Conservation (phyloP, 2,113 vertebrate species). For the Lampris incognitus region DNA sequence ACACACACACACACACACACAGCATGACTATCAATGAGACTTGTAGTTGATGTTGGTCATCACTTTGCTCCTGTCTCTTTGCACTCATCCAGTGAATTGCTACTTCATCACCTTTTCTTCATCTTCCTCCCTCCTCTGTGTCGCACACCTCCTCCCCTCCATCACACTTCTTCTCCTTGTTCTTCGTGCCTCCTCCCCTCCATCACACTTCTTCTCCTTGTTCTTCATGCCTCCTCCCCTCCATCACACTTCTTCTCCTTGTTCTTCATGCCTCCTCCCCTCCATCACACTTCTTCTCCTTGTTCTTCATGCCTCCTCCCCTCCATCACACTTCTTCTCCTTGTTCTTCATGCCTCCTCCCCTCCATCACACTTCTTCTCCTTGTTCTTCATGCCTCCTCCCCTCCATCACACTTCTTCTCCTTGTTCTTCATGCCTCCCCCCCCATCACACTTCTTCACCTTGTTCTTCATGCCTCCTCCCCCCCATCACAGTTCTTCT, state of each 20-base stretch:
- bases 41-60: conserved; percentile 49
- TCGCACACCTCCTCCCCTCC: neutral
- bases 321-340: too few relatives aligned
- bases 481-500: too few relatives aligned
- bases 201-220: neutral
- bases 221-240: neutral
- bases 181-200: conserved; percentile 1
- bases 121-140: neutral
- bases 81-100: conserved; percentile 35
- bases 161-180: conserved; percentile 22
- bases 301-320: neutral
- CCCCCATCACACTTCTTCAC: too few relatives aligned
- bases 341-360: too few relatives aligned
- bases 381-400: neutral
- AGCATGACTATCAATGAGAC: conserved; percentile 36
- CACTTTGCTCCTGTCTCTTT: conserved; percentile 32
- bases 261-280: too few relatives aligned
- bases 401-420: too few relatives aligned
- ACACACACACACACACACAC: conserved; percentile 30
- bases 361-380: neutral
- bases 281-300: neutral
- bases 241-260: neutral
- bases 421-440: too few relatives aligned
- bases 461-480: too few relatives aligned
- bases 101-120: conserved; percentile 30